Evolutionary conservation across 2,113 vertebrate genomes (phyloP), one percentile per base, ranked within the genome.

Genomic region (Lepus timidus): DNA sequence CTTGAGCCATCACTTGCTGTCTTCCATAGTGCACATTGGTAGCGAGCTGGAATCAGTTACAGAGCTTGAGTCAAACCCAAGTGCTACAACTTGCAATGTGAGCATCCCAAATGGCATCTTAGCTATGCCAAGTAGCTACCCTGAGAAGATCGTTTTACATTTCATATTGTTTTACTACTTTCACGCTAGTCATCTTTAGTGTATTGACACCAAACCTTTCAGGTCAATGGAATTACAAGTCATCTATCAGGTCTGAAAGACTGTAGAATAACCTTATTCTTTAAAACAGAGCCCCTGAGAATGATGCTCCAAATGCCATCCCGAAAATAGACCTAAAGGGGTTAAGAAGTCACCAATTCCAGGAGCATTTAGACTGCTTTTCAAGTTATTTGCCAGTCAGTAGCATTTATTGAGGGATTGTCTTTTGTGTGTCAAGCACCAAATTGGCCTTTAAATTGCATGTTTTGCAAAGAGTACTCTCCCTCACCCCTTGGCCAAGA

Each of bases 381-480:
- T 83, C 78, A 79, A 49, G 71, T 76, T 81, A 33, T n/a, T 78
- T 83, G 71, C 27, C 51, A 33, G 36, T 83, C 93, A 84, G 22
- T 73, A 70, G 39, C 61, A 55, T 44, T 87, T 94, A 94, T 61
- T 84, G 93, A 96, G 51, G 39, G 79, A 78, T 64, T 84, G 80
- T 90, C 68, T 10, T 86, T n/a, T 83, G 74, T 82, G 55, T 95
- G 78, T 74, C 51, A 88, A 94, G 82, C 27, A 61, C 23, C 85
- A 85, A 92, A 91, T 92, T 95, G 93, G 67, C 73, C 82, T 95
- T 85, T 70, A 94, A 75, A 91, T 71, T 82, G 61, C 31, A 39
- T 62, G 13, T 92, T 90, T 78, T 90, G 67, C 39, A 55, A 33
- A 67, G n/a, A 92, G 76, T 88, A 79, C 10, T 31, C 17, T 70